Percentiles rank a stretch among this genome's conserved stretches.
phyloP scores from a whole-genome alignment of 2,888 invertebrate species.

The Athalia circularis region DNA sequence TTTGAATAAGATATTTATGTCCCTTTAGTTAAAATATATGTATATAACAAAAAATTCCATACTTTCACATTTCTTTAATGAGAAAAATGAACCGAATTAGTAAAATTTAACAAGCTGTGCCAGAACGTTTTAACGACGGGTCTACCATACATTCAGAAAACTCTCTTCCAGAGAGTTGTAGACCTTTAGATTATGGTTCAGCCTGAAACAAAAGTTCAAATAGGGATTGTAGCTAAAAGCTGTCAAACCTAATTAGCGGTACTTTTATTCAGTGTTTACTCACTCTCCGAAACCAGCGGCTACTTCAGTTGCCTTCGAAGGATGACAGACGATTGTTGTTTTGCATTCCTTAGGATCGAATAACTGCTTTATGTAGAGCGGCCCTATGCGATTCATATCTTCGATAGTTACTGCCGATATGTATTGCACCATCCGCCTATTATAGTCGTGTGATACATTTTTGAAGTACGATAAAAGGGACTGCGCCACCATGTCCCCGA shows the following conservation, averaged over 20 bases:
- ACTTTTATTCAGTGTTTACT: conserved; percentile 61
- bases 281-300: conserved; percentile 81
- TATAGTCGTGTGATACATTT: conserved; percentile 80
- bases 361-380: conserved; percentile 82
- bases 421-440: conserved; percentile 81
- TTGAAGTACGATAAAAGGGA: conserved; percentile 86
- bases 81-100: background rate
- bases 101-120: background rate
- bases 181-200: conserved; percentile 77
- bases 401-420: conserved; percentile 81
- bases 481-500: conserved; percentile 83
- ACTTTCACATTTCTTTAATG: too few species aligned
- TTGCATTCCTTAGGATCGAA: conserved; percentile 79
- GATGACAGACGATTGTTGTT: conserved; percentile 87
- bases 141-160: conserved; percentile 77
- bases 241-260: too few species aligned
- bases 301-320: conserved; percentile 83
- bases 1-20: too few species aligned
- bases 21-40: too few species aligned
- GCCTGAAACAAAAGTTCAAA: conserved; percentile 75
- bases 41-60: too few species aligned
- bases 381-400: conserved; percentile 81
- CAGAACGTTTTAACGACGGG: background rate
- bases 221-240: background rate
- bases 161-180: conserved; percentile 81